A percentile compares a stretch with the other conserved stretches of the same genome.
Evolutionary conservation across 2,888 invertebrate genomes (phyloP).

Genomic region (Frankliniella intonsa): DNA sequence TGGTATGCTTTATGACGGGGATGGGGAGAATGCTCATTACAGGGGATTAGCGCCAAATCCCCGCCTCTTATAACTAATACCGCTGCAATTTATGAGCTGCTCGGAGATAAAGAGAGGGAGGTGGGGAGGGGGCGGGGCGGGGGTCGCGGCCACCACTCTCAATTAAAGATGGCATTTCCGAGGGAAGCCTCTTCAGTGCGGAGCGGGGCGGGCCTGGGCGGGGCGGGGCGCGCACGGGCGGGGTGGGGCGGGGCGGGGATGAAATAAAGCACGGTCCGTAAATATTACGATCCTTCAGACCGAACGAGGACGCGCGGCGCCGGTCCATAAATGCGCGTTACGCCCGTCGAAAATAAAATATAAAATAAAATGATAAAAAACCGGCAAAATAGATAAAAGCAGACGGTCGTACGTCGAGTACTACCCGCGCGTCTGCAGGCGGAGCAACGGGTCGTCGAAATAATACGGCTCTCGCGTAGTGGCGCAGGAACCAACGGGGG

Average conservation of each 20-base stretch:
- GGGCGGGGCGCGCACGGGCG: too few relatives aligned
- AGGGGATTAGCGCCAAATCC: slow-evolving; percentile 12
- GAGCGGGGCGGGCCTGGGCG: neutral
- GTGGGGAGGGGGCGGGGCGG: neutral
- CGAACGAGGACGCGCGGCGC: too few relatives aligned
- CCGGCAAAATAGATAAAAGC: too few relatives aligned
- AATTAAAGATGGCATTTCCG: slow-evolving; percentile 16
- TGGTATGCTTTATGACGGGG: neutral
- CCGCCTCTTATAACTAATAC: slow-evolving; percentile 19
- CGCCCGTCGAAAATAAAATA: too few relatives aligned
- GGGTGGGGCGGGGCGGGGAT: neutral
- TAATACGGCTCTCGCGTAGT: neutral
- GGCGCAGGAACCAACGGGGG: neutral
- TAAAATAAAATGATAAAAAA: too few relatives aligned
- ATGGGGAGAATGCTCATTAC: neutral
- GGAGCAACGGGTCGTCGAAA: too few relatives aligned
- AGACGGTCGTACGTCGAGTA: too few relatives aligned
- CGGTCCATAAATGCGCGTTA: too few relatives aligned
- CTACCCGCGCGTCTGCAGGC: too few relatives aligned
- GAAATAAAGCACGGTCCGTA: neutral
- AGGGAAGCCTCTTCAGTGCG: neutral
- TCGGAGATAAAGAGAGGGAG: neutral
- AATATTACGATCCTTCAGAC: too few relatives aligned
- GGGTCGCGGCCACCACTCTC: neutral
- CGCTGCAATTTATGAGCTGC: slow-evolving; percentile 6